Evolutionary conservation across 92 coral and sea anemone species (phyloP).

Genomic region (Zoanthus sansibaricus): DNA sequence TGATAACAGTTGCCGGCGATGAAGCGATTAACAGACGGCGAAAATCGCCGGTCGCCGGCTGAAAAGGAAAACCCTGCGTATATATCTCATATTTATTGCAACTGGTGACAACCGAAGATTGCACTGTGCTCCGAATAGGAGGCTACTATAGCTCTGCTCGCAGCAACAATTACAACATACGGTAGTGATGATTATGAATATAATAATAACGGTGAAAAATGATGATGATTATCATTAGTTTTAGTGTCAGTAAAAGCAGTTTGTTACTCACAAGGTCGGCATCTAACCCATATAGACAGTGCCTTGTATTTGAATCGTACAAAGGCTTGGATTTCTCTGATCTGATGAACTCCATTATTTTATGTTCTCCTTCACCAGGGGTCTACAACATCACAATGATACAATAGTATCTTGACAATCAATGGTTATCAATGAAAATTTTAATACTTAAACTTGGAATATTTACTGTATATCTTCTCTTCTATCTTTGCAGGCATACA

Average conservation of each 20-base stretch:
- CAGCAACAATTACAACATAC: no score
- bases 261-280: conserved; percentile 85
- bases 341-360: conserved; percentile 96
- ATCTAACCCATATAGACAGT: conserved; percentile 97
- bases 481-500: no score
- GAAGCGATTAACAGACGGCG: no score
- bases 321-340: conserved; percentile 82
- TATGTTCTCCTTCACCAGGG: conserved; percentile 99
- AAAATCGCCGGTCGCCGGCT: no score
- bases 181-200: neutral
- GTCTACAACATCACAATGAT: conserved; percentile 62
- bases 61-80: no score
- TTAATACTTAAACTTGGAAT: no score
- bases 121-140: neutral
- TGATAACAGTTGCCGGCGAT: no score
- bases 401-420: neutral
- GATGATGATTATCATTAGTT: no score
- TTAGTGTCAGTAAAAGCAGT: neutral
- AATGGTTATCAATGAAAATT: no score
- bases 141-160: neutral
- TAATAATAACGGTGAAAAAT: no score
- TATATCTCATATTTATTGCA: no score
- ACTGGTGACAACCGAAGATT: neutral
- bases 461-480: no score
- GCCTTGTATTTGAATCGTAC: conserved; percentile 95